Base-by-base conservation (phyloP, 2,113 vertebrate genomes). In the Trichechus manatus region DNA sequence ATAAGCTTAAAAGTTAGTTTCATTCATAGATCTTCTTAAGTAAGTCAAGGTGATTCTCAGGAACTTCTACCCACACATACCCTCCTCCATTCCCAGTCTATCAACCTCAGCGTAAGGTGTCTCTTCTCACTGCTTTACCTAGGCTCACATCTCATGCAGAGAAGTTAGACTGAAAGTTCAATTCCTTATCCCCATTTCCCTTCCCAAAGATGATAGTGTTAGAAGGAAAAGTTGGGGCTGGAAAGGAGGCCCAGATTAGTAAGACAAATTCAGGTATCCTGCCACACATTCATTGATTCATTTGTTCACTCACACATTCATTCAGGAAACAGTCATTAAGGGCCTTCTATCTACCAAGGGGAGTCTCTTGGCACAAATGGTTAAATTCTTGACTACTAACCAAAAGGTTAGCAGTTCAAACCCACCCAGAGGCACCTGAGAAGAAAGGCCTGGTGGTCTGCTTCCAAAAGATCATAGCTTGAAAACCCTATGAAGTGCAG, bases 1-100 rank as follows among this genome's bases (percentile, higher is more conserved):
- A 85, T 96, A 53, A 95, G 27, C 39, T 95, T 85, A 63, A 77
- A 79, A n/a, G n/a, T 74, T 64, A 56, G 47, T 63, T 96, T 97
- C 44, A 61, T 83, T 86, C 87, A n/a, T 68, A 91, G 75, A 53
- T 56, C 47, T 93, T 79, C 81, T 88, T 50, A 68, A 50, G 50
- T 39, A 89, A 96, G 20, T 25, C 36, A 75, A 29, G 72, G n/a
- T 74, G 53, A 19, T 53, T 91, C 68, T 94, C 56, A 91, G 79
- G 74, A 95, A 56, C 0, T 70, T 59, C 14, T 1, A 27, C 17
- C 23, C 14, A 33, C 44, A 68, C 14, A 29, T 66, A 64, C 2
- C 44, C 33, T 80, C 50, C 84, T 72, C 31, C 29, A 44, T 78
- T 22, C 63, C 56, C 14, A 19, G 56, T 8, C 27, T 20, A 36